Base-by-base conservation (phyloP, 2,888 invertebrate genomes). In the Eurytoma californica region DNA sequence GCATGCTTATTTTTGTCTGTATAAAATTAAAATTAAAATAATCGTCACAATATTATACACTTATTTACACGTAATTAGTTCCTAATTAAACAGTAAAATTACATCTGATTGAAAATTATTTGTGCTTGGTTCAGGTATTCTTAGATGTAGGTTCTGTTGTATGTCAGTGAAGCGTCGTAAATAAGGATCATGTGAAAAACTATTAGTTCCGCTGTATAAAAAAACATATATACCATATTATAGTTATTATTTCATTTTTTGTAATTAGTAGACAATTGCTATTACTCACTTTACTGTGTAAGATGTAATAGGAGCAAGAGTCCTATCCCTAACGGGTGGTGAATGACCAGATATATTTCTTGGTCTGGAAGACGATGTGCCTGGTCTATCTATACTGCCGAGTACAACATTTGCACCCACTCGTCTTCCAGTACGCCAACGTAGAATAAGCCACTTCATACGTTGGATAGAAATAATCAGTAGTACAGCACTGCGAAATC, bases 401-500 rank as follows among this genome's bases (percentile, higher is more conserved):
- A 88, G 66, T 28, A 89, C 84, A 3, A 86, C 86, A 78, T 92
- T 92, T 63, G 92, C 91, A 5, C 92, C 92, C 73, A 92, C 91
- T 72, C 93, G 90, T 83, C 91, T 92, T 1, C 93, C 94, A 3
- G 91, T 92, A 80, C 92, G 92, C 94, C 94, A 94, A 58, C 93
- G 91, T 74, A 91, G 88, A 3, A 94, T 93, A 82, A 95, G 90
- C 89, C 92, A 94, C 84, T 93, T 93, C 93, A 95, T 94, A 76
- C 95, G 91, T 58, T 91, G 89, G 69, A 94, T 91, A 58, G 94
- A 93, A 57, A 94, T 91, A 4, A 94, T 88, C 16, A 91, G 91
- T 72, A 93, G 87, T 3, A 91, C 93, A 0, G 91, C 92, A 81
- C 92, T 91, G 85, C 93, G 94, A 84, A 86, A 91, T 85, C 88